A percentile compares a stretch with the other conserved stretches of the same genome.
Evolutionary conservation across 2,888 invertebrate genomes (phyloP).

Genomic region (Eilema depressum): DNA sequence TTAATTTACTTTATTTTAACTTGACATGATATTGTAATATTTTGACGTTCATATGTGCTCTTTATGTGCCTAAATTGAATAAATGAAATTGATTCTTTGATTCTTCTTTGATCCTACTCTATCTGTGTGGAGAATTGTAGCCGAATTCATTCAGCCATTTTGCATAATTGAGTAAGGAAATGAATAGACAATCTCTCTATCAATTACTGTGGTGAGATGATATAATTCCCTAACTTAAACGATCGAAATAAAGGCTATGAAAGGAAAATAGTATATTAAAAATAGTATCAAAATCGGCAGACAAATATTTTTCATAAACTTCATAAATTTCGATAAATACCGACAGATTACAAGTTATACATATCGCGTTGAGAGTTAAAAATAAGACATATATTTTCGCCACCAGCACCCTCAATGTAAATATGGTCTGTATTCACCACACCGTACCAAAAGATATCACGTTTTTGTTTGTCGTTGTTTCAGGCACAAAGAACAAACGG

Average conservation of each 20-base stretch:
- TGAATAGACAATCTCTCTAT: too few relatives aligned
- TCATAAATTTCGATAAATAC: background rate
- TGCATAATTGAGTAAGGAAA: too few relatives aligned
- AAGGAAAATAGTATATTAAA: too few relatives aligned
- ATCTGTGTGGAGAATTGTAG: background rate
- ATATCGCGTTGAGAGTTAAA: background rate
- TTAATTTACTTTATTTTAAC: too few relatives aligned
- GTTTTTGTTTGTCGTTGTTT: conserved; percentile 6
- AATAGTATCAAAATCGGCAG: too few relatives aligned
- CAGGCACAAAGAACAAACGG: background rate
- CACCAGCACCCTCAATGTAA: conserved; percentile 5
- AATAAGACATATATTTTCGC: background rate
- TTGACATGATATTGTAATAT: too few relatives aligned
- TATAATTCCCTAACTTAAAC: background rate
- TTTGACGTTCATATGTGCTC: too few relatives aligned
- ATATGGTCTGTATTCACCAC: conserved; percentile 1
- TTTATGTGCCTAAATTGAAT: too few relatives aligned
- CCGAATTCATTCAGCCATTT: too few relatives aligned
- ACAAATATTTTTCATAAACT: background rate
- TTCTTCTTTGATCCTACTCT: background rate
- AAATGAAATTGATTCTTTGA: too few relatives aligned
- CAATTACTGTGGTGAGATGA: too few relatives aligned
- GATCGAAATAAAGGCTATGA: background rate
- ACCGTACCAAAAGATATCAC: conserved; percentile 1
- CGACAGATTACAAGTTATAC: background rate